These are phyloP conservation scores for Aurelia aurita DNA, from an alignment of 30 jellyfish, hydroid and myxozoan genomes.

Conservation along the genomic window DNA sequence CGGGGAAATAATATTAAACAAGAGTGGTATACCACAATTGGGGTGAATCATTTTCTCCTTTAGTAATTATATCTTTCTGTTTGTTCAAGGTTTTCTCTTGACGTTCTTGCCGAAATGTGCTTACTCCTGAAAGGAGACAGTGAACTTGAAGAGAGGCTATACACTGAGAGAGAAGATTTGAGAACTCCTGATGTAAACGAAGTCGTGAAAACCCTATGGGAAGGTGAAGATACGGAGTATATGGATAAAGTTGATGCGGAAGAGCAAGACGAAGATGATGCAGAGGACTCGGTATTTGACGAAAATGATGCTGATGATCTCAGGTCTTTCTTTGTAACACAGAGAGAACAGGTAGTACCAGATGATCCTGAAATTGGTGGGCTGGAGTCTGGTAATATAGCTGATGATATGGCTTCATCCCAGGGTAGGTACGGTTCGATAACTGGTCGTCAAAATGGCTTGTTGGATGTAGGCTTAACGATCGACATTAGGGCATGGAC, in stretches of 20 bases:
- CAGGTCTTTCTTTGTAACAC: slow-evolving; percentile 45
- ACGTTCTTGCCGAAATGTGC: not conserved
- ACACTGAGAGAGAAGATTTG: not conserved
- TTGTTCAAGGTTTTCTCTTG: slow-evolving; percentile 18
- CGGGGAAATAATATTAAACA: too few species aligned
- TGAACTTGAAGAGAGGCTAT: not conserved
- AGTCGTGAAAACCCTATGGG: slow-evolving; percentile 11
- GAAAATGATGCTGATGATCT: slow-evolving; percentile 67
- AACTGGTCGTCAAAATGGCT: too few species aligned
- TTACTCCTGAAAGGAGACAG: not conserved
- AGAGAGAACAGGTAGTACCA: slow-evolving; percentile 13
- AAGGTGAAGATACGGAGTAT: not conserved
- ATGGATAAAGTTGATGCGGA: slow-evolving; percentile 2
- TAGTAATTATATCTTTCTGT: too few species aligned
- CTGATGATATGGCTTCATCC: too few species aligned
- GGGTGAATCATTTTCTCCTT: too few species aligned
- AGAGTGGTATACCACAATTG: too few species aligned
- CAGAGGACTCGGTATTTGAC: slow-evolving; percentile 36
- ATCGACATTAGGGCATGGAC: too few species aligned
- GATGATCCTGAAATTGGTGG: too few species aligned
- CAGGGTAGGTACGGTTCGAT: too few species aligned
- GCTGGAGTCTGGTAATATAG: too few species aligned
- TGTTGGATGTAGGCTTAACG: too few species aligned
- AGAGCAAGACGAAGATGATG: not conserved
- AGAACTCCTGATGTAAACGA: not conserved